Base-by-base conservation (phyloP, 2,797 vertebrate genomes). In the Dipus sagitta region DNA sequence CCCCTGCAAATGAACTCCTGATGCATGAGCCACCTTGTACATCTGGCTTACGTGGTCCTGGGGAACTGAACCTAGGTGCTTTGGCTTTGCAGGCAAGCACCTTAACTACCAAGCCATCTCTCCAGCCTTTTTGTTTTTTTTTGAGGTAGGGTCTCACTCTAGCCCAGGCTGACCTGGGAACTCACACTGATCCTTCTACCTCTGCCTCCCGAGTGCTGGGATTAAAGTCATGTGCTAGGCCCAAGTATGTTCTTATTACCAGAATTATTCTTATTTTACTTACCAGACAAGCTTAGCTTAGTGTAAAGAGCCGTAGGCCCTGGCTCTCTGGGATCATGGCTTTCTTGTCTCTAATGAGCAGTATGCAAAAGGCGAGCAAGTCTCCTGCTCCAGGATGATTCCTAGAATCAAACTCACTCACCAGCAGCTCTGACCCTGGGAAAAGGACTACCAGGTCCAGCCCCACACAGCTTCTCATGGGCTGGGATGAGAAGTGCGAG, bases 231-330 rank as follows among this genome's bases (percentile, higher is more conserved):
- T 47, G 47, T 11, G 47, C 58, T 85, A 8, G 26, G 24, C 65
- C 11, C 26, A 67, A 62, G 60, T 13, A 28, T 58, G 54, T 58
- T 58, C 13, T 58, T 17, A 58, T 47, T 81, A 54, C 24, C 71
- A 75, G 60, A 96, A 79, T 79, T 67, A 82, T 23, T 86, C 34
- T 20, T n/a, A 77, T 78, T 1, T 68, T 84, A 47, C 34, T 70
- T 88, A 85, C 1, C 71, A 88, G 75, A 79, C 71, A 77, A 54
- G 70, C 34, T 24, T 28, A 75, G 42, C 34, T 76, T 60, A 81
- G 75, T 71, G 34, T 30, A 83, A 90, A 88, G 85, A 87, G 67
- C 52, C 32, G 52, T 0, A 72, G n/a, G 91, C 6, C 34, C 75
- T 83, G 10, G 90, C 74, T 14, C 54, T 68, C 47, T 74, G n/a